Base-by-base conservation (phyloP, 2,797 vertebrate genomes). In the Peromyscus nudipes region DNA sequence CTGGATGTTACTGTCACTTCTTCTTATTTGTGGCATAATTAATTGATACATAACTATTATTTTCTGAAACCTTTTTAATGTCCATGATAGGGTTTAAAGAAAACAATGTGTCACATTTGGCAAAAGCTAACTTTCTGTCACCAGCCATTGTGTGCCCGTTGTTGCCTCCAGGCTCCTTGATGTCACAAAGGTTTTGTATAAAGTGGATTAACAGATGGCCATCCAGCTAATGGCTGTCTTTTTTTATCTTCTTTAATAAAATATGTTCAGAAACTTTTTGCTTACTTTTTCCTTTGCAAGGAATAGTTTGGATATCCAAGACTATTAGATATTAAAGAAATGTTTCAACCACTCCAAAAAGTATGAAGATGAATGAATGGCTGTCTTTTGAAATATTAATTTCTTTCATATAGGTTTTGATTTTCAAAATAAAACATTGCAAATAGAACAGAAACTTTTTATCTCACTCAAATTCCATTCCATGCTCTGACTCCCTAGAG, bases 231-330 rank as follows among this genome's bases (percentile, higher is more conserved):
- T 67, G 71, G 4, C 64, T 80, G 19, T 13, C 52, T 77, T 10
- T 92, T 92, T 76, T 96, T 73, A 65, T 89, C 73, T n/a, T 94
- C 75, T 71, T 6, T 79, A 79, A 71, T 79, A 71, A 94, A 92
- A 85, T 84, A 75, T 90, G 90, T 96, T 60, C 27, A 40, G 85
- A 77, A 73, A 29, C 16, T 60, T 67, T n/a, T 19, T 69, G 23
- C 52, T 76, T 49, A 29, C n/a, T 43, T 69, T 87, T 29, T 55
- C 6, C 46, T 73, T 80, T 91, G 43, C 23, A 55, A 55, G 43
- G 60, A 65, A 52, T 85, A 69, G 69, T 86, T 86, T 86, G 13
- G 31, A 69, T 86, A 86, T 52, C n/a, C 31, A 52, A 37, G 31
- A 69, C 21, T 86, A 37, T 69, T 69, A 52, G 34, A 49, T 57